A percentile compares a stretch with the other conserved stretches of the same genome.
phyloP scores from a whole-genome alignment of 2,888 invertebrate species.

The Charanyca ferruginea region DNA sequence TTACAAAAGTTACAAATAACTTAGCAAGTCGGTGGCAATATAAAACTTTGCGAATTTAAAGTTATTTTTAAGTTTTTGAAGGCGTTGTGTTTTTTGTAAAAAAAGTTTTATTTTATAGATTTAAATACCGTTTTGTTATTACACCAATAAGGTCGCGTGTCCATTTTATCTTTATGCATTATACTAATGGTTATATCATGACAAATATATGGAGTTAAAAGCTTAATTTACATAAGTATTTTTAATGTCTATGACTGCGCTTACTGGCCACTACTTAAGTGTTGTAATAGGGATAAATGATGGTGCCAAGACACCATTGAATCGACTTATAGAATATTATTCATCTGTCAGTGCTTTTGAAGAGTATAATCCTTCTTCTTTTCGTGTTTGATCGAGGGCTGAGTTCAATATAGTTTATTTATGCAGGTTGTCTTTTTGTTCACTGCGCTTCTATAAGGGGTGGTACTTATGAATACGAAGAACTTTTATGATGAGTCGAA shows the following conservation, averaged over 20 bases:
- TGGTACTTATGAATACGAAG: too few relatives aligned
- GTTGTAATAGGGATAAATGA: slow-evolving; percentile 52
- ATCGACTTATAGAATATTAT: slow-evolving; percentile 20
- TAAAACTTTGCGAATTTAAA: too few relatives aligned
- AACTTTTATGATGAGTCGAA: too few relatives aligned
- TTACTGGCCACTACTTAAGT: slow-evolving; percentile 20
- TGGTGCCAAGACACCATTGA: slow-evolving; percentile 25
- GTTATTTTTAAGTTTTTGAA: too few relatives aligned
- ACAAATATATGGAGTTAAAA: slow-evolving; percentile 56
- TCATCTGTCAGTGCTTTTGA: slow-evolving; percentile 9
- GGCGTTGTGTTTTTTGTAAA: too few relatives aligned
- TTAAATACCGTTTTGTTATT: slow-evolving; percentile 38
- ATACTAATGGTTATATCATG: slow-evolving; percentile 51
- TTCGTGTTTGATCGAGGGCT: slow-evolving; percentile 23
- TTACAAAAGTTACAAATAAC: too few relatives aligned
- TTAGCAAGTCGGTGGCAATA: too few relatives aligned
- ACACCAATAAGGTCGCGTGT: slow-evolving; percentile 33
- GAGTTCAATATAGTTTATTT: slow-evolving; percentile 1
- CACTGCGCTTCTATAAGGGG: too few relatives aligned
- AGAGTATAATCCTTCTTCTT: slow-evolving; percentile 9
- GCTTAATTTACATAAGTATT: slow-evolving; percentile 60
- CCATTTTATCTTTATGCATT: slow-evolving; percentile 40
- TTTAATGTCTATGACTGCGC: slow-evolving; percentile 48
- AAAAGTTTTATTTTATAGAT: too few relatives aligned
- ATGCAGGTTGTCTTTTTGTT: background rate